These are phyloP conservation scores for Pandemis cinnamomeana DNA, from an alignment of 2,888 invertebrate species.

Conservation along the genomic window DNA sequence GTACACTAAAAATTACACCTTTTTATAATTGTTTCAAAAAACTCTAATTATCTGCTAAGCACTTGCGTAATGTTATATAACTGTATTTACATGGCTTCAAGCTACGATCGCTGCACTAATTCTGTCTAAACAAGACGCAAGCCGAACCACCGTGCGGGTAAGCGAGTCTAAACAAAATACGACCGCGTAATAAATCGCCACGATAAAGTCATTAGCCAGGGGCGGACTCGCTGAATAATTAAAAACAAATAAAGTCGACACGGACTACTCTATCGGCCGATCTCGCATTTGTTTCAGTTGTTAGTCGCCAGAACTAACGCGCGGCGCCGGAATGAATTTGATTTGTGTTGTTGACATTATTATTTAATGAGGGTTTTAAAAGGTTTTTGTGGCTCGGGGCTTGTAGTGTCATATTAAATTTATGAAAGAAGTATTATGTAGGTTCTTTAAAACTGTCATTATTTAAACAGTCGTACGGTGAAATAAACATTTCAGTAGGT, in stretches of 20 bases:
- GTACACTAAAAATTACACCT: no score
- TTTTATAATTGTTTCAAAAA: no score
- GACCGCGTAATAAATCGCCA: slow-evolving; percentile 70
- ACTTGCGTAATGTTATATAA: no score
- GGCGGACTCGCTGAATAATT: slow-evolving; percentile 82
- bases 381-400: neutral
- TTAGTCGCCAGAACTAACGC: slow-evolving; percentile 32
- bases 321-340: slow-evolving; percentile 30
- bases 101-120: neutral
- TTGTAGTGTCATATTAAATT: no score
- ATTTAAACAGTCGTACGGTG: no score
- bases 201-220: slow-evolving; percentile 82
- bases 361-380: slow-evolving; percentile 22
- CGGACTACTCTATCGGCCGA: slow-evolving; percentile 78
- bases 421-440: no score
- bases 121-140: neutral
- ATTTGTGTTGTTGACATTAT: slow-evolving; percentile 33
- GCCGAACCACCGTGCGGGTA: slow-evolving; percentile 4
- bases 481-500: no score
- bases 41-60: no score
- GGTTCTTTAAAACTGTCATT: no score
- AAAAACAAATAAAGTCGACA: slow-evolving; percentile 83
- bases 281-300: slow-evolving; percentile 67
- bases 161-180: slow-evolving; percentile 22
- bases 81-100: neutral